Evolutionary conservation across 2,888 invertebrate genomes (phyloP).

Genomic region (Eubasilissa splendida): DNA sequence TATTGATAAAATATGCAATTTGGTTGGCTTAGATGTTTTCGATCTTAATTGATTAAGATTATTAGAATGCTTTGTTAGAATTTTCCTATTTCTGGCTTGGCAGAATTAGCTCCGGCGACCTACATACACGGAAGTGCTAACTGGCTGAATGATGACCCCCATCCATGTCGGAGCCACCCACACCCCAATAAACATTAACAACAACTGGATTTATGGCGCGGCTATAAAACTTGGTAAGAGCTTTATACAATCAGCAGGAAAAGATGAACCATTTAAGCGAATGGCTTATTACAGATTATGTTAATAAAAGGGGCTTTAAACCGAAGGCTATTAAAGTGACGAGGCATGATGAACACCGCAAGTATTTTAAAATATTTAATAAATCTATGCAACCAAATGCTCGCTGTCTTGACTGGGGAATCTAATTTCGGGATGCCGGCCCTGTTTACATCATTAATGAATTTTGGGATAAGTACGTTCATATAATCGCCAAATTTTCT

Average conservation of each 20-base stretch:
- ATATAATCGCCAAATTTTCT: too few relatives aligned
- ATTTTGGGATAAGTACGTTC: too few relatives aligned
- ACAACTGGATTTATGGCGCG: slow-evolving; percentile 35
- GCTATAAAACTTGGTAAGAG: background rate
- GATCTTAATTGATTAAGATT: too few relatives aligned
- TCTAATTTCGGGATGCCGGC: too few relatives aligned
- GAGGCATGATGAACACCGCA: too few relatives aligned
- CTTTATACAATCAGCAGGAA: background rate
- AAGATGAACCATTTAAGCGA: slow-evolving; percentile 14
- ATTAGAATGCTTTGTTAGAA: too few relatives aligned
- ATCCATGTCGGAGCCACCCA: slow-evolving; percentile 1
- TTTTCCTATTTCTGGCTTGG: background rate
- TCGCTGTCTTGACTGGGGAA: too few relatives aligned
- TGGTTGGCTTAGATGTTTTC: too few relatives aligned
- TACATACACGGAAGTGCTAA: slow-evolving; percentile 15
- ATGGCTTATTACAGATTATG: slow-evolving; percentile 8
- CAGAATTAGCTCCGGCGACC: slow-evolving; percentile 11
- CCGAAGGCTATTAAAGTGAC: background rate
- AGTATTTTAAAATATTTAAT: too few relatives aligned
- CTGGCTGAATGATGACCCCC: slow-evolving; percentile 29
- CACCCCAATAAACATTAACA: slow-evolving; percentile 41
- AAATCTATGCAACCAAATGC: too few relatives aligned
- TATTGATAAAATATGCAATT: too few relatives aligned
- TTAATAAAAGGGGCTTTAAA: background rate
- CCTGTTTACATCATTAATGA: too few relatives aligned